Evolutionary conservation across 1,140 invertebrate species (phyloP).

Genomic region (Drosophila sturtevanti): DNA sequence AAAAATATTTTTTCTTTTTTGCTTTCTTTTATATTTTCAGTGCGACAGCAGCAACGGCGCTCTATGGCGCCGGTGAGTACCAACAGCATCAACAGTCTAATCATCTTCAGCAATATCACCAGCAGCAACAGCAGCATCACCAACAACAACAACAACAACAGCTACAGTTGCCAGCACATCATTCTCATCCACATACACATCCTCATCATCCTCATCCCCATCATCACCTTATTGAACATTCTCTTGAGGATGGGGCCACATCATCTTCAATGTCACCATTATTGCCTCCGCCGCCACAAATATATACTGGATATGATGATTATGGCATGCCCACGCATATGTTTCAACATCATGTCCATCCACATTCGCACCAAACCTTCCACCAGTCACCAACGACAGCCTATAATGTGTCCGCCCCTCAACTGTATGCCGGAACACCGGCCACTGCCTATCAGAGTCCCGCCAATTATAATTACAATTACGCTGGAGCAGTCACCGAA

Average conservation of each 20-base stretch:
- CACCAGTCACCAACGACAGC: conserved; percentile 33
- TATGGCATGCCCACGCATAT: conserved; percentile 65
- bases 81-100: conserved; percentile 48
- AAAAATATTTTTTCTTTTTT: conserved; percentile 19
- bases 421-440: conserved; percentile 58
- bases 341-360: conserved; percentile 60
- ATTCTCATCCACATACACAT: not conserved
- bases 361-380: conserved; percentile 61
- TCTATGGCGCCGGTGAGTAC: conserved; percentile 69
- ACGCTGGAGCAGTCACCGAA: conserved; percentile 31
- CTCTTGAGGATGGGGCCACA: conserved; percentile 50
- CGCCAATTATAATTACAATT: conserved; percentile 63
- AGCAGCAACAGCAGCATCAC: conserved; percentile 22
- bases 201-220: conserved; percentile 47
- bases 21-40: conserved; percentile 27
- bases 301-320: conserved; percentile 63
- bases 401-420: conserved; percentile 61
- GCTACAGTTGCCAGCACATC: conserved; percentile 2
- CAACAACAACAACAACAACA: conserved; percentile 34
- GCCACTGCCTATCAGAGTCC: conserved; percentile 55
- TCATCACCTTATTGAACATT: conserved; percentile 31
- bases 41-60: conserved; percentile 53
- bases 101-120: conserved; percentile 42
- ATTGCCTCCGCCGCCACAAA: conserved; percentile 39
- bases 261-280: conserved; percentile 44